Percentiles rank a stretch among this genome's conserved stretches.
These are phyloP conservation scores for Arenicola marina DNA, from an alignment of 2,888 invertebrate genomes.

Conservation along the genomic window DNA sequence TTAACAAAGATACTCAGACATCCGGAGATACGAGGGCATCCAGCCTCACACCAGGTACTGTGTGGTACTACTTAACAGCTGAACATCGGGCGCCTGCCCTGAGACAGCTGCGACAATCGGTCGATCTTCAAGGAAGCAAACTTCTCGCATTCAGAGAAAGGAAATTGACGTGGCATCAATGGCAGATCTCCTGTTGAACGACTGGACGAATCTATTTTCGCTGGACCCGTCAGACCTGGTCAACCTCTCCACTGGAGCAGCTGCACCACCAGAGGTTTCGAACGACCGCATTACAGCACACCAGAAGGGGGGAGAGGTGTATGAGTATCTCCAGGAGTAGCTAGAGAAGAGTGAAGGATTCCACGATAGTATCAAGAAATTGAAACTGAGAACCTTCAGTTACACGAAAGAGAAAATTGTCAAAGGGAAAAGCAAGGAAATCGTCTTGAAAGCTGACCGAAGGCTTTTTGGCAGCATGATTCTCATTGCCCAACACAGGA, in stretches of 20 bases:
- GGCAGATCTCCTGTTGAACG: slow-evolving; percentile 15
- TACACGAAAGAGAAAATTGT: neutral
- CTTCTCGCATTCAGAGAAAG: slow-evolving; percentile 8
- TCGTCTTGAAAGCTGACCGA: slow-evolving; percentile 13
- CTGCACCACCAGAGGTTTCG: slow-evolving; percentile 12
- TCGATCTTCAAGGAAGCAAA: no score
- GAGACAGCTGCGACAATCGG: no score
- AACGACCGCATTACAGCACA: slow-evolving; percentile 14
- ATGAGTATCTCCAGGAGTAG: neutral
- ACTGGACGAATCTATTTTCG: slow-evolving; percentile 24
- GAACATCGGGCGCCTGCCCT: no score
- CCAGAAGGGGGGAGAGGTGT: slow-evolving; percentile 8
- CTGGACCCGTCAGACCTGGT: slow-evolving; percentile 11
- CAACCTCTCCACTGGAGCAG: slow-evolving; percentile 11
- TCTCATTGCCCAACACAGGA: slow-evolving; percentile 18
- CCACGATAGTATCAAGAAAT: neutral
- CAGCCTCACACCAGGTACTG: no score
- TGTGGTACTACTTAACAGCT: no score
- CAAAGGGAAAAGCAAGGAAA: slow-evolving; percentile 3
- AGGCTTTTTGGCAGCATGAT: slow-evolving; percentile 19
- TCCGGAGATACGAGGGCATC: no score
- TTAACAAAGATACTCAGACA: no score
- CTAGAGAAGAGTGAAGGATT: neutral
- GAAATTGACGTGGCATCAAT: slow-evolving; percentile 14
- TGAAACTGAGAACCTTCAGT: slow-evolving; percentile 3